phyloP scores from a whole-genome alignment of 2,888 invertebrate species.

The Miltochrista miniata region DNA sequence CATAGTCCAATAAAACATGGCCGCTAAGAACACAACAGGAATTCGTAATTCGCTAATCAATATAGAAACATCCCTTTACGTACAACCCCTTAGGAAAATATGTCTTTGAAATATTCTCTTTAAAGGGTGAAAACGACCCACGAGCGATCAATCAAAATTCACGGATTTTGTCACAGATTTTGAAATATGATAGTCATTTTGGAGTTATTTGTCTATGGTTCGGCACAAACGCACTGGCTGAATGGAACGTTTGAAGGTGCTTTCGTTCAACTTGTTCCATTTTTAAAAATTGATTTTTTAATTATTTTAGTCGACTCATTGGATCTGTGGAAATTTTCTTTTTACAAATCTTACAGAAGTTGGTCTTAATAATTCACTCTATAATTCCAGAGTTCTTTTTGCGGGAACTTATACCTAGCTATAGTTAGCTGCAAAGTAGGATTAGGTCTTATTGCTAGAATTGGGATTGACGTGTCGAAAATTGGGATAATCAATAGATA shows the following conservation, averaged over 20 bases:
- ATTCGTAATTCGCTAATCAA: conserved; percentile 57
- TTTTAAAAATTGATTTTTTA: not conserved
- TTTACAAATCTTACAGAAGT: too few relatives aligned
- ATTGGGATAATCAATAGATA: too few relatives aligned
- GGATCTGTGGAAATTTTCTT: too few relatives aligned
- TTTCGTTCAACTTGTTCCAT: not conserved
- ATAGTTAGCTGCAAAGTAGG: too few relatives aligned
- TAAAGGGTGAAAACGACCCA: conserved; percentile 34
- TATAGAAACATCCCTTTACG: conserved; percentile 50
- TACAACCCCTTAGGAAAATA: conserved; percentile 49
- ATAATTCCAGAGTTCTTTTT: too few relatives aligned
- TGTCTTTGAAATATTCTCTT: conserved; percentile 53
- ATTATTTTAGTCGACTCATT: too few relatives aligned
- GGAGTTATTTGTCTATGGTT: conserved; percentile 30
- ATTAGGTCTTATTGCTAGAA: too few relatives aligned
- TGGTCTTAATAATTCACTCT: too few relatives aligned
- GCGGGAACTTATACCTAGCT: too few relatives aligned
- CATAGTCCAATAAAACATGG: conserved; percentile 33
- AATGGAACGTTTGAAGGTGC: conserved; percentile 6
- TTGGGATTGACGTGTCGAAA: too few relatives aligned
- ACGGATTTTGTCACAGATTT: conserved; percentile 37
- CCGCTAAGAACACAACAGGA: conserved; percentile 43
- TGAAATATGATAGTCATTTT: conserved; percentile 42
- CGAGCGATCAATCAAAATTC: conserved; percentile 37
- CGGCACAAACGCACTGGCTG: conserved; percentile 12